Percentiles rank a stretch among this genome's conserved stretches.
Evolutionary conservation across 1,140 invertebrate genomes (phyloP).

Genomic region (Panagrolaimus sp.): DNA sequence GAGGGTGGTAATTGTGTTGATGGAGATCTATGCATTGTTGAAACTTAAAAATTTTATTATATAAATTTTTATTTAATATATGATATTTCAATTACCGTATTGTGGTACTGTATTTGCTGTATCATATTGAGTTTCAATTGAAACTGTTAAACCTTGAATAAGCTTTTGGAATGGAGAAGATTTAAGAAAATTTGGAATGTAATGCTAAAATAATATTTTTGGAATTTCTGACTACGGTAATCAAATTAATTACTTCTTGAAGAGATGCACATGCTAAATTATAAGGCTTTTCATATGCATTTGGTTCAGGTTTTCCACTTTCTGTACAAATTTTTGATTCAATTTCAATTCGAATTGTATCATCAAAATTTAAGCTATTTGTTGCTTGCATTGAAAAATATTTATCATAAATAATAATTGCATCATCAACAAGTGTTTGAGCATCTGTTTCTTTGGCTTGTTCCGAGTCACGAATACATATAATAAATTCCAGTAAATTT

Average conservation of each 20-base stretch:
- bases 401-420: slow-evolving; percentile 31
- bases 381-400: slow-evolving; percentile 33
- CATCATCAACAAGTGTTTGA: slow-evolving; percentile 22
- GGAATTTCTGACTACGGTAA: background rate
- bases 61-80: no score
- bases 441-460: background rate
- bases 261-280: slow-evolving; percentile 7
- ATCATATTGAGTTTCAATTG: background rate
- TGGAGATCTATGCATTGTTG: slow-evolving; percentile 4
- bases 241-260: background rate
- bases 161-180: slow-evolving; percentile 7
- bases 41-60: background rate
- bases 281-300: slow-evolving; percentile 24
- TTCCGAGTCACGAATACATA: slow-evolving; percentile 7
- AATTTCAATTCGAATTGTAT: slow-evolving; percentile 24
- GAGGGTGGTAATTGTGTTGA: slow-evolving; percentile 1
- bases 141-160: background rate
- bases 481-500: slow-evolving; percentile 16
- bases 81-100: no score
- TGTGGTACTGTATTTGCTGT: no score
- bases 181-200: slow-evolving; percentile 2
- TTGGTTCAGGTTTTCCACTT: slow-evolving; percentile 20
- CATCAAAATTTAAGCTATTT: slow-evolving; percentile 22
- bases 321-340: slow-evolving; percentile 31
- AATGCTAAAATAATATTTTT: background rate